Base-by-base conservation (phyloP, 2,888 invertebrate species). In the Aphodius granarius region DNA sequence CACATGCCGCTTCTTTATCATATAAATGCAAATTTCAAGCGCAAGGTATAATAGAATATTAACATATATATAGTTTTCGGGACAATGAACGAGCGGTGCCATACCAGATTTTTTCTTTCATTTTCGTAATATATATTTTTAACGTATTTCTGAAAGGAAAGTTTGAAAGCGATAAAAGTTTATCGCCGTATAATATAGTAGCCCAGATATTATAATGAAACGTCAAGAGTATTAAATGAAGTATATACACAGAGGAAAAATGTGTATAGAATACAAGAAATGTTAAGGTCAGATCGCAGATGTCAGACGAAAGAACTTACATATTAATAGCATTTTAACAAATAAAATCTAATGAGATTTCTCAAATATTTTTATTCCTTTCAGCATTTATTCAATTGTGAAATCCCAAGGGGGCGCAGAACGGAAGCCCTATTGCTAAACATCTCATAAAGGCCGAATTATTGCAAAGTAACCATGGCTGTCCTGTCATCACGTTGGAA, bases 11-110 rank as follows among this genome's bases (percentile, higher is more conserved):
- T 1, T 6, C 43, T 43, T 68, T 16, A 22, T 68, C 68, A 68
- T 68, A 68, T 68, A 68, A 68, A 68, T 68, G 68, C 22, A 68
- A 68, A 68, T 68, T 68, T 68, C 20, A 19, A 20, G 20, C 4
- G 19, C 4, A 19, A 5, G 4, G 22, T 15, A 19, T 20, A 68
- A 16, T 18, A 22, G 15, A 68, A 68, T 19, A 68, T 68, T 68
- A 68, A 19, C 68, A 68, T 68, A 19, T 68, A 68, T 68, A 68
- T 68, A 21, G 22, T 68, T 68, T 68, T 43, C 43, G 1, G 43
- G 43, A 23, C 23, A 23, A 9, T 23, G 23, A 9, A 9, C 23
- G 23, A 43, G 9, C 43, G 6, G 43, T 43, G 43, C 43, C 6
- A 43, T 43, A 43, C 43, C 9, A 43, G 9, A 13, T 43, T 43